Evolutionary conservation across 2,113 vertebrate genomes (phyloP).

Genomic region (Proteles cristata): DNA sequence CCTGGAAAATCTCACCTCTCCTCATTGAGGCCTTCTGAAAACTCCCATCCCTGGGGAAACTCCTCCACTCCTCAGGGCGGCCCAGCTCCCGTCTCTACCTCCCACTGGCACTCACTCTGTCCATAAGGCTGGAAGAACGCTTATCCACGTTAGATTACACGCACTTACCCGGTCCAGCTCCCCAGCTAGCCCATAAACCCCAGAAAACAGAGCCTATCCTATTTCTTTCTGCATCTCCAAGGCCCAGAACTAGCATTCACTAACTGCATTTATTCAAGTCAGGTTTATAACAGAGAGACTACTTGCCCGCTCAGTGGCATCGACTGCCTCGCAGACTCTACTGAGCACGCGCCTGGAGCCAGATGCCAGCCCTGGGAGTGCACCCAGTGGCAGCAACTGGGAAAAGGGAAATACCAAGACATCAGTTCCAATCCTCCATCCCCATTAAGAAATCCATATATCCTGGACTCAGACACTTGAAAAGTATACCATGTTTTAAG

Average conservation of each 20-base stretch:
- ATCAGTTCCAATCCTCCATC: no score
- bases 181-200: not conserved
- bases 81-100: not conserved
- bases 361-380: fast-evolving
- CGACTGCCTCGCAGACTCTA: no score
- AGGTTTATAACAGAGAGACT: not conserved
- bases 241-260: not conserved
- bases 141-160: fast-evolving
- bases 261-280: not conserved
- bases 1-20: not conserved
- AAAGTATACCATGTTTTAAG: not conserved
- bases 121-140: not conserved
- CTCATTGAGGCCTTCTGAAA: not conserved
- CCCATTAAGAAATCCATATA: not conserved
- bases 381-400: not conserved
- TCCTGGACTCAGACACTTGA: not conserved
- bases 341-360: not conserved
- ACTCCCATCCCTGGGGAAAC: not conserved
- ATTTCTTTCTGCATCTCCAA: not conserved
- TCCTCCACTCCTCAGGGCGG: not conserved
- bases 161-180: fast-evolving
- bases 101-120: not conserved
- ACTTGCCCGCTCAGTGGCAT: fast-evolving
- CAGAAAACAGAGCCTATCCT: not conserved
- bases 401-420: not conserved